phyloP scores from a whole-genome alignment of 2,113 vertebrate species.

The Muntiacus muntjak region DNA sequence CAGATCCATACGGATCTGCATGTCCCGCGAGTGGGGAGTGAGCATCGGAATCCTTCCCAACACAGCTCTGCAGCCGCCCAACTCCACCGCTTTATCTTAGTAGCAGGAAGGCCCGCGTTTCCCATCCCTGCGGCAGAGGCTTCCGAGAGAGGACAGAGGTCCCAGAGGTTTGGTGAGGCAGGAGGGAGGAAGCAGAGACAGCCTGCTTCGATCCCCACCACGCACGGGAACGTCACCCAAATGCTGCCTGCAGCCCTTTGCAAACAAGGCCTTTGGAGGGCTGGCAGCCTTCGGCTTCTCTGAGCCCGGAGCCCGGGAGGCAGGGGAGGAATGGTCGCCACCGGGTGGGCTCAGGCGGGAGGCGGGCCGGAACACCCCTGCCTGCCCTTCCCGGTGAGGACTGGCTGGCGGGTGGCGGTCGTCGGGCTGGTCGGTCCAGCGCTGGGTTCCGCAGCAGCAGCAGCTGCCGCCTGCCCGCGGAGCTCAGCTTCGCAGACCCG shows the following conservation, averaged over 20 bases:
- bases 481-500: neutral
- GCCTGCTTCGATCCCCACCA: fast-evolving
- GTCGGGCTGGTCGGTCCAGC: fast-evolving
- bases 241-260: fast-evolving
- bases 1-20: fast-evolving
- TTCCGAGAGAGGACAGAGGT: neutral
- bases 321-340: fast-evolving
- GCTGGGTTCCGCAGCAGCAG: neutral
- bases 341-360: too few relatives aligned
- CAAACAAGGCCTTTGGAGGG: fast-evolving
- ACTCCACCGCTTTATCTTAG: fast-evolving
- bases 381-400: too few relatives aligned
- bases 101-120: fast-evolving
- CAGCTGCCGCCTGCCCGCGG: neutral
- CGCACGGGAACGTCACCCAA: fast-evolving
- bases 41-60: neutral
- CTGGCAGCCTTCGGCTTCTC: fast-evolving
- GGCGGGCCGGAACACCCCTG: fast-evolving
- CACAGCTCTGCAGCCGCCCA: fast-evolving
- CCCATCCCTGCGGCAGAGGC: neutral
- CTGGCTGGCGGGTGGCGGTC: neutral
- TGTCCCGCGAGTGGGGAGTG: fast-evolving
- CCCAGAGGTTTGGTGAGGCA: neutral
- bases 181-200: neutral
- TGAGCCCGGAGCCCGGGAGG: too few relatives aligned